Percentiles rank a stretch among this genome's conserved stretches.
phyloP scores from a whole-genome alignment of 2,888 invertebrate species.

The Ophraella communa region DNA sequence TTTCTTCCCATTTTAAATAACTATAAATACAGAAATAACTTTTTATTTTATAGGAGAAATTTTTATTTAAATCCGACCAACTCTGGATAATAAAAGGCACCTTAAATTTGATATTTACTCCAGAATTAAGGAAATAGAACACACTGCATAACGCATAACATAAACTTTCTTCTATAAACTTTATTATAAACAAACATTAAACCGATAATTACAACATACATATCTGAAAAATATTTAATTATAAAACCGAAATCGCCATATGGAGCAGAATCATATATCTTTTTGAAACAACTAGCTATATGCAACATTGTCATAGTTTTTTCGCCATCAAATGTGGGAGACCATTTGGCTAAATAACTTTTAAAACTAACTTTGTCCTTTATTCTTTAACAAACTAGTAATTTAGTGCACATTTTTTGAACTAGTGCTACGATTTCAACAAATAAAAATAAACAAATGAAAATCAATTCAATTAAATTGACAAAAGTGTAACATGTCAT shows the following conservation, averaged over 20 bases:
- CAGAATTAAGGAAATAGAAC: slow-evolving; percentile 6
- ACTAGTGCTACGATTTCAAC: too few species aligned
- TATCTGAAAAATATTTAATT: slow-evolving; percentile 10
- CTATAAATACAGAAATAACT: background rate
- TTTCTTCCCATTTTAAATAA: too few species aligned
- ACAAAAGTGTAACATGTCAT: too few species aligned
- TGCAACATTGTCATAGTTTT: background rate
- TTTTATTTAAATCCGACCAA: background rate
- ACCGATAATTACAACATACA: slow-evolving; percentile 8
- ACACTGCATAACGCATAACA: slow-evolving; percentile 8
- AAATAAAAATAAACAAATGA: too few species aligned
- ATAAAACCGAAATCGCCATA: background rate
- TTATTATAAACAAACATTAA: slow-evolving; percentile 21
- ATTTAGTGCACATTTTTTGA: too few species aligned
- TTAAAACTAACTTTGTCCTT: too few species aligned
- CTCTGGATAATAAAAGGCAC: background rate
- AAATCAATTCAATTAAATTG: too few species aligned
- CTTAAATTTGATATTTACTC: too few species aligned
- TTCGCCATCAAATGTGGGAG: too few species aligned
- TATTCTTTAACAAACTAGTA: too few species aligned
- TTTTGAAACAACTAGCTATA: background rate
- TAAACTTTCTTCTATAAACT: slow-evolving; percentile 14
- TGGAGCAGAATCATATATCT: background rate
- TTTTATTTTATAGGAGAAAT: too few species aligned
- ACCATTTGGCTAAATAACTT: too few species aligned